Evolutionary conservation across 2,113 vertebrate genomes (phyloP).

Genomic region (Halcyon malimbica): DNA sequence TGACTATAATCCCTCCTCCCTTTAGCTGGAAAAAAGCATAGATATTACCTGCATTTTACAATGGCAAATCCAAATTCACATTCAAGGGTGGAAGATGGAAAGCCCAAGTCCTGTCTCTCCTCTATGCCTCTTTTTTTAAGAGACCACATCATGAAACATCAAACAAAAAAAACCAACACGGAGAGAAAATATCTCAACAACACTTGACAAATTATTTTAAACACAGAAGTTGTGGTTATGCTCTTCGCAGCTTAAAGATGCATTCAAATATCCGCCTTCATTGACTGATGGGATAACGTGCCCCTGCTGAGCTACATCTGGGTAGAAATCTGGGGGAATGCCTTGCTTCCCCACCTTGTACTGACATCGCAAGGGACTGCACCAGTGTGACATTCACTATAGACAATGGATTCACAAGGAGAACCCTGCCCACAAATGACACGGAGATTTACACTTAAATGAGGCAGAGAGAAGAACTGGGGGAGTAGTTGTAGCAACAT

Average conservation of each 20-base stretch:
- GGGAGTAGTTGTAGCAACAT: constrained; percentile 51
- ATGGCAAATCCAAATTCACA: not conserved
- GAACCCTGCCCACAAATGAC: not conserved
- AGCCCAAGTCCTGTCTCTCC: not conserved
- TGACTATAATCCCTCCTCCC: not conserved
- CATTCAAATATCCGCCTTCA: not conserved
- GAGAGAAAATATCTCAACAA: not conserved
- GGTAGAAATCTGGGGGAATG: not conserved
- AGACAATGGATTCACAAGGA: not conserved
- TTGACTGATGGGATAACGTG: not conserved
- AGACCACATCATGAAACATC: not conserved
- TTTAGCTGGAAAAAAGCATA: not conserved
- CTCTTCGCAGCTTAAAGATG: not conserved
- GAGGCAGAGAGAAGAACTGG: constrained; percentile 19
- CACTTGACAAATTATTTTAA: not conserved
- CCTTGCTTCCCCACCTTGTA: not conserved
- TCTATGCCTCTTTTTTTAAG: not conserved
- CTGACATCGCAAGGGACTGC: not conserved
- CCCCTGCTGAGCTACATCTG: not conserved
- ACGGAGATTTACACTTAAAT: constrained; percentile 18
- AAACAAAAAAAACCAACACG: not conserved
- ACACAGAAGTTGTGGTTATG: not conserved
- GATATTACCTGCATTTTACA: not conserved
- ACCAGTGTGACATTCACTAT: not conserved
- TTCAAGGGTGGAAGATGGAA: not conserved